A percentile compares a stretch with the other conserved stretches of the same genome.
Conservation (phyloP, 2,888 invertebrate genomes). For the Lasius platythorax region DNA sequence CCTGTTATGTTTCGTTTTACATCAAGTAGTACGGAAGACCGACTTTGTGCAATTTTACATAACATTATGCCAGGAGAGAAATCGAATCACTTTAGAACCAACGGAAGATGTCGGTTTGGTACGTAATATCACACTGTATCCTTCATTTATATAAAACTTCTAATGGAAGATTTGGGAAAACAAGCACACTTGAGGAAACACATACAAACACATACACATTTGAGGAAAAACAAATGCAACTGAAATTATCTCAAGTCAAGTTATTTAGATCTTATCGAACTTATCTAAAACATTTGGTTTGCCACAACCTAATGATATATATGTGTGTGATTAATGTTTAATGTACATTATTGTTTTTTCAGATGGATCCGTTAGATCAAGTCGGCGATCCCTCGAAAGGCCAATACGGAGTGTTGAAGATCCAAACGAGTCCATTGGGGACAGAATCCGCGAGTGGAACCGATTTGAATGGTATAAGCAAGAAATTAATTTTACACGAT, state of each 20-base stretch:
- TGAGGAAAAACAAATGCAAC: not conserved
- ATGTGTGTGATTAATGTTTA: not conserved
- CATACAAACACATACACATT: not conserved
- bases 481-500: slow-evolving; percentile 12
- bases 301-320: not conserved
- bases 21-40: slow-evolving; percentile 92
- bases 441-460: slow-evolving; percentile 77
- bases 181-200: too few species aligned
- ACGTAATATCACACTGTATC: slow-evolving; percentile 78
- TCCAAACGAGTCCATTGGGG: slow-evolving; percentile 90
- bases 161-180: not conserved
- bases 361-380: slow-evolving; percentile 89
- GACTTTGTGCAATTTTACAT: slow-evolving; percentile 95
- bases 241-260: not conserved
- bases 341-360: not conserved
- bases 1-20: slow-evolving; percentile 92
- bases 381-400: slow-evolving; percentile 86
- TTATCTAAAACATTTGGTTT: not conserved
- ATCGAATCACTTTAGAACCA: slow-evolving; percentile 93
- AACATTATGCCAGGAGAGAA: slow-evolving; percentile 91
- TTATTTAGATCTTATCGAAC: not conserved
- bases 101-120: slow-evolving; percentile 94
- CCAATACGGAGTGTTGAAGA: slow-evolving; percentile 92
- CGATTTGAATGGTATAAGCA: slow-evolving; percentile 77
- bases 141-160: not conserved